These are phyloP conservation scores for Ambastaia sidthimunki DNA, from an alignment of 2,797 vertebrate genomes.

Conservation along the genomic window DNA sequence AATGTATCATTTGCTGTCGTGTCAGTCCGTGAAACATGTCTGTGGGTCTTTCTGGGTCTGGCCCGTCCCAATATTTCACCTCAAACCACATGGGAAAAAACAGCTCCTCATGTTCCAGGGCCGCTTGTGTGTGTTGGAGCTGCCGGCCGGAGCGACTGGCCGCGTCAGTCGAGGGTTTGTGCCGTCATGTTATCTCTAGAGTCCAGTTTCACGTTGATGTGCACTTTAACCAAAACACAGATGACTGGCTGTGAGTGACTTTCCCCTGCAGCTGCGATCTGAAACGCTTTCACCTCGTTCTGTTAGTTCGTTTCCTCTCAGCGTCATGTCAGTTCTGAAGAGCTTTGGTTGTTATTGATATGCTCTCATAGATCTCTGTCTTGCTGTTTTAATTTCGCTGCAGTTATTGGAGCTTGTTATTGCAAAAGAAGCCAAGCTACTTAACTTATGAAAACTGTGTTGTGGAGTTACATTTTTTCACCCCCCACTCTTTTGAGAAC, in stretches of 20 bases:
- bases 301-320: slow-evolving; percentile 69
- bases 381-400: slow-evolving; percentile 17
- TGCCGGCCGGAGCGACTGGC: slow-evolving; percentile 51
- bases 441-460: slow-evolving; percentile 45
- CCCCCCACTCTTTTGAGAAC: not conserved
- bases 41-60: slow-evolving; percentile 49
- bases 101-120: slow-evolving; percentile 27
- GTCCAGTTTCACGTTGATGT: slow-evolving; percentile 65
- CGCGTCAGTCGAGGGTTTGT: slow-evolving; percentile 48
- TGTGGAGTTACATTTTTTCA: slow-evolving; percentile 38
- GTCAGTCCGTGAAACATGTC: slow-evolving; percentile 43
- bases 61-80: slow-evolving; percentile 45
- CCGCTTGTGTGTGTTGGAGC: not conserved
- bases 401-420: slow-evolving; percentile 34
- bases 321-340: slow-evolving; percentile 70
- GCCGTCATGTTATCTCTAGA: slow-evolving; percentile 62
- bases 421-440: slow-evolving; percentile 41
- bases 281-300: slow-evolving; percentile 68
- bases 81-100: slow-evolving; percentile 50
- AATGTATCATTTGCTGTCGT: slow-evolving; percentile 52
- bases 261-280: slow-evolving; percentile 53
- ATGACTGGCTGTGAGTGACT: slow-evolving; percentile 14
- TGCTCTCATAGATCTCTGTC: slow-evolving; percentile 48
- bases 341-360: slow-evolving; percentile 57
- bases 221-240: slow-evolving; percentile 42